Conservation (phyloP, 2,888 invertebrate species). For the Synanthedon vespiformis region DNA sequence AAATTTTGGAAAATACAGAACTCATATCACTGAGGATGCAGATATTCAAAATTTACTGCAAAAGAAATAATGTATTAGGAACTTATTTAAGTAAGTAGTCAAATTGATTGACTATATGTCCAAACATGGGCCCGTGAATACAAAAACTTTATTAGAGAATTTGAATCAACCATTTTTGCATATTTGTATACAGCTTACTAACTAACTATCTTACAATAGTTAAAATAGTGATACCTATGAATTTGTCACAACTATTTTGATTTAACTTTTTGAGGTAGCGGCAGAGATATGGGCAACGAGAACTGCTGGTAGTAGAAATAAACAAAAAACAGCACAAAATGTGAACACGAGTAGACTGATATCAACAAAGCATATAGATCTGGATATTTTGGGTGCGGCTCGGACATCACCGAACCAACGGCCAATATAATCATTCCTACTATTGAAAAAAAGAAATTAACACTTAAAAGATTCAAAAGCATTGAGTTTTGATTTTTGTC, state of each 20-base stretch:
- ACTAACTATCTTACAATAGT: too few relatives aligned
- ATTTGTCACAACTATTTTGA: conserved; percentile 22
- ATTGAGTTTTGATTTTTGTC: conserved; percentile 25
- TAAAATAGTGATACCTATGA: conserved; percentile 11
- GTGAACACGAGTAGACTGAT: conserved; percentile 83
- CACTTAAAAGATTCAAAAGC: conserved; percentile 34
- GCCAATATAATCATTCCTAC: conserved; percentile 73
- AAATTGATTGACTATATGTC: too few relatives aligned
- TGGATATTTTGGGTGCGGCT: conserved; percentile 81
- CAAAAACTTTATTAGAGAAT: too few relatives aligned
- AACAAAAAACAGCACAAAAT: conserved; percentile 81
- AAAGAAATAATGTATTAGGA: too few relatives aligned
- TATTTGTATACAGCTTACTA: too few relatives aligned
- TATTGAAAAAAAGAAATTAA: conserved; percentile 68
- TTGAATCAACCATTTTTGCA: too few relatives aligned
- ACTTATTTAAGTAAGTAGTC: too few relatives aligned
- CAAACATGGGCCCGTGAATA: too few relatives aligned
- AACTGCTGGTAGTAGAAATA: conserved; percentile 82
- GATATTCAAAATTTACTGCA: too few relatives aligned
- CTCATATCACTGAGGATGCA: too few relatives aligned
- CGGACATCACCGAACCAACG: conserved; percentile 62
- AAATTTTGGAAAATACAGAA: too few relatives aligned
- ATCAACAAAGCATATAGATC: conserved; percentile 86
- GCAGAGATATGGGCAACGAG: conserved; percentile 42
- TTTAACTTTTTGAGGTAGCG: conserved; percentile 30